A percentile compares a stretch with the other conserved stretches of the same genome.
Conservation (phyloP, 2,113 vertebrate genomes). For the rabbit (Oryctolagus cuniculus) region mOryCun1.1 NC_091432.1:24142501-24143000, state of each 20-base stretch:
- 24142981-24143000: too few relatives aligned
- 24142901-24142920: too few relatives aligned
- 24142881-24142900: too few relatives aligned
- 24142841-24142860: too few relatives aligned
- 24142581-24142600: not conserved
- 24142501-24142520: not conserved
- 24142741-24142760: not conserved
- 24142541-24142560: slow-evolving; percentile 44
- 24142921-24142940: too few relatives aligned
- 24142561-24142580: slow-evolving; percentile 31
- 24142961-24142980: too few relatives aligned
- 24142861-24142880: too few relatives aligned
- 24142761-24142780: not conserved
- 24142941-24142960: too few relatives aligned
- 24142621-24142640: slow-evolving; percentile 5
- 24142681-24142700: not conserved
- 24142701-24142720: not conserved
- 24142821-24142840: too few relatives aligned
- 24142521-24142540: not conserved
- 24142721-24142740: not conserved
- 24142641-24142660: not conserved
- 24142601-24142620: not conserved
- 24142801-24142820: too few relatives aligned
- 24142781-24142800: not conserved
- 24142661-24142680: not conserved